Base-by-base conservation (phyloP, 1,140 invertebrate species). In the Plutomurus gul region DNA sequence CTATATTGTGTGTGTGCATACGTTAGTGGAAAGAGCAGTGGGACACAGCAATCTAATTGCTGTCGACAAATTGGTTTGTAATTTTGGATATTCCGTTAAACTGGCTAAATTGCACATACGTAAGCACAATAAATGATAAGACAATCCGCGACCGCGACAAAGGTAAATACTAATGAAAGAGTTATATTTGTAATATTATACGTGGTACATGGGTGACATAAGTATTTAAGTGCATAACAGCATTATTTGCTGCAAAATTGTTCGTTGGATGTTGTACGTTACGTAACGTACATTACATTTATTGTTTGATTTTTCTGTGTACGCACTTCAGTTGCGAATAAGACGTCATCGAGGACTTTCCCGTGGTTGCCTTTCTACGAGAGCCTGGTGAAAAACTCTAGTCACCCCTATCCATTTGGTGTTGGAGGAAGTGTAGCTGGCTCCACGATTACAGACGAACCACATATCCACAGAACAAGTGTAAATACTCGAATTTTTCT, bases 331-430 rank as follows among this genome's bases (percentile, higher is more conserved):
- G 78, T 74, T 76, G 75, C 81, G 27, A 81, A 65, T 73, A 74
- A 74, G 22, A 36, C 72, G 22, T 25, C 37, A 46, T 40, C 71
- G 7, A 47, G 30, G 49, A 72, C 30, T 72, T 78, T 81, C 27
- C 79, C 79, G 56, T 83, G 82, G 82, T 36, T 83, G 56, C 20
- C 40, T n/a, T 80, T 43, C 51, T 83, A 83, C 74, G 80, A 80
- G 16, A 77, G 65, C 49, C 75, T 83, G 10, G 56, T 65, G 13
- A 82, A 76, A 73, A 71, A 43, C 36, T 78, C 81, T 77, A 82
- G 49, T 77, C 75, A 77, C 56, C 74, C 79, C 10, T 80, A 65
- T 36, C 56, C 56, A n/a, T 65, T 65, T 73, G 73, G 70, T 22
- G 40, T 74, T 71, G 74, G 39, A 46, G 39, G 76, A 70, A 46